Evolutionary conservation across 2,888 invertebrate species (phyloP).

Genomic region (Cephus runcator): DNA sequence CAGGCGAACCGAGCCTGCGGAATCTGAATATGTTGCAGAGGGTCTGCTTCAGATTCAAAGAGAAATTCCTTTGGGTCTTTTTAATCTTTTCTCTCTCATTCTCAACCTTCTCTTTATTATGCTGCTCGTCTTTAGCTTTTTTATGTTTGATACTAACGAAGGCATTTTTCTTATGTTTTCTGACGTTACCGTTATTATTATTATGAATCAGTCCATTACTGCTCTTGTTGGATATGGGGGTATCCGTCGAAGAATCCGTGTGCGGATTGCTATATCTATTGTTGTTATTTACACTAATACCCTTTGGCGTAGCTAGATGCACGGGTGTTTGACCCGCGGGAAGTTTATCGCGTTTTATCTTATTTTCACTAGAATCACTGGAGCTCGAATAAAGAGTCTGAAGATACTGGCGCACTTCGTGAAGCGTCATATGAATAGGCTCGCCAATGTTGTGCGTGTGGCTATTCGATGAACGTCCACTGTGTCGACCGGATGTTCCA

Average conservation of each 20-base stretch:
- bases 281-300: constrained; percentile 62
- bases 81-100: constrained; percentile 69
- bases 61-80: constrained; percentile 75
- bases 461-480: constrained; percentile 64
- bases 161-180: constrained; percentile 71
- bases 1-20: constrained; percentile 69
- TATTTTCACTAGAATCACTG: constrained; percentile 73
- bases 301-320: constrained; percentile 59
- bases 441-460: constrained; percentile 74
- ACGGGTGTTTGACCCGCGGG: constrained; percentile 45
- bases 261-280: constrained; percentile 63
- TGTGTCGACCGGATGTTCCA: constrained; percentile 69
- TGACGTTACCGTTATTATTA: constrained; percentile 69
- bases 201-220: constrained; percentile 66
- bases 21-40: constrained; percentile 87
- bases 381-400: constrained; percentile 84
- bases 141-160: constrained; percentile 67
- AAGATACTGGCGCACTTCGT: constrained; percentile 85
- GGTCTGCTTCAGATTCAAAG: constrained; percentile 83
- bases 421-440: constrained; percentile 85
- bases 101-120: constrained; percentile 54
- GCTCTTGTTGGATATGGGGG: constrained; percentile 65
- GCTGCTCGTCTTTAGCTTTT: constrained; percentile 62
- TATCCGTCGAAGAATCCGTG: constrained; percentile 62
- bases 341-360: constrained; percentile 64